phyloP scores from a whole-genome alignment of 2,113 vertebrate genomes.

The Erythrocercus mccallii region DNA sequence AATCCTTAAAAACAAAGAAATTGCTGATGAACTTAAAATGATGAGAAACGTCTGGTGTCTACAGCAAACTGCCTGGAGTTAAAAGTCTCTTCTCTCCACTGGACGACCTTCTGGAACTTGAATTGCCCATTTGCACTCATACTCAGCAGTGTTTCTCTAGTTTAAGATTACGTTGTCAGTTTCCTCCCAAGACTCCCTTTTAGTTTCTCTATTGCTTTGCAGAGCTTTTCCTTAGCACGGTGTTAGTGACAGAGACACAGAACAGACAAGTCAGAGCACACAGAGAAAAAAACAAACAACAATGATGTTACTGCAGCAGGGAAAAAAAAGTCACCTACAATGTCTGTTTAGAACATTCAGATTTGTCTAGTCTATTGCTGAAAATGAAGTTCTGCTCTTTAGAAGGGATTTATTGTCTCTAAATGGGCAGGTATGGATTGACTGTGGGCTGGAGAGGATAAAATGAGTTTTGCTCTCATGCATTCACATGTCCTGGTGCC shows the following conservation, averaged over 20 bases:
- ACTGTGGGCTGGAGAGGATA: neutral
- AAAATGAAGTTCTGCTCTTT: neutral
- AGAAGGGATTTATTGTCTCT: neutral
- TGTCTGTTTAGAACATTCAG: neutral
- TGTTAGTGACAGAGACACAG: neutral
- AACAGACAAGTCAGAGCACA: neutral
- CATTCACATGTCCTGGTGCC: neutral
- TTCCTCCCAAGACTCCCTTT: neutral
- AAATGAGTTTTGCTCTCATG: neutral
- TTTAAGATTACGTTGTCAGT: neutral
- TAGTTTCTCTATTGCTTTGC: neutral
- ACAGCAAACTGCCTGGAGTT: neutral
- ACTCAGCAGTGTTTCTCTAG: neutral
- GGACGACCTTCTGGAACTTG: neutral
- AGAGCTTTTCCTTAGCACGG: neutral
- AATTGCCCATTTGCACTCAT: neutral
- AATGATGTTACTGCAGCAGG: neutral
- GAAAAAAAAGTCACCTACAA: neutral
- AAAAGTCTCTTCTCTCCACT: neutral
- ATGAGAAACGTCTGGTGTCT: constrained; percentile 2
- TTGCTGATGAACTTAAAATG: neutral
- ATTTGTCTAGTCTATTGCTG: neutral
- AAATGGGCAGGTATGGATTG: neutral
- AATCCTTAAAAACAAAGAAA: neutral
- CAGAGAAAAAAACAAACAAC: neutral